A percentile compares a stretch with the other conserved stretches of the same genome.
These are phyloP conservation scores for Osedax frankpressi DNA, from an alignment of 2,888 invertebrate species.

Conservation along the genomic window DNA sequence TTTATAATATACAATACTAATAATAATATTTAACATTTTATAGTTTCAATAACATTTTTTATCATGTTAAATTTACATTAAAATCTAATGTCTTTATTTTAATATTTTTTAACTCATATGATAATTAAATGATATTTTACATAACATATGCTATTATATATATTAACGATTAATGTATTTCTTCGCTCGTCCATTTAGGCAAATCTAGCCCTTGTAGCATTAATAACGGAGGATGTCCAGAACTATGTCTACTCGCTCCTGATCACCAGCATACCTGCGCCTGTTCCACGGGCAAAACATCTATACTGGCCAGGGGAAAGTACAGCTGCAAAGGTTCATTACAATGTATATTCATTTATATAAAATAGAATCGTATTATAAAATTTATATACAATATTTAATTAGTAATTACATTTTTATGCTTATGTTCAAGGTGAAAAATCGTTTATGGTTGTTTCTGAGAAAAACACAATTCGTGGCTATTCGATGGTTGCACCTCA, in stretches of 20 bases:
- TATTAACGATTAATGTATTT: too few species aligned
- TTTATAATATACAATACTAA: too few species aligned
- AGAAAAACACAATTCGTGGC: conserved; percentile 72
- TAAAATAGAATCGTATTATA: background rate
- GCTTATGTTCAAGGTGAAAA: too few species aligned
- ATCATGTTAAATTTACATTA: too few species aligned
- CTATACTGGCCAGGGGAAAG: conserved; percentile 57
- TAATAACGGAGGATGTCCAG: conserved; percentile 82
- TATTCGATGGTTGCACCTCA: conserved; percentile 65
- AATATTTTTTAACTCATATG: too few species aligned
- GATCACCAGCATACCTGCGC: conserved; percentile 56
- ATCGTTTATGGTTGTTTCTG: conserved; percentile 82
- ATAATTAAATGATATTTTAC: too few species aligned
- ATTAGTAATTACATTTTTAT: too few species aligned
- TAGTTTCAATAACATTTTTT: too few species aligned
- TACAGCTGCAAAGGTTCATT: conserved; percentile 53
- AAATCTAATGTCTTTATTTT: too few species aligned
- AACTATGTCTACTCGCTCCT: conserved; percentile 79
- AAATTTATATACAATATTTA: too few species aligned
- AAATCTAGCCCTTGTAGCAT: conserved; percentile 52
- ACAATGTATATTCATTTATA: background rate
- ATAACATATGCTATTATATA: too few species aligned
- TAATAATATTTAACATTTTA: too few species aligned
- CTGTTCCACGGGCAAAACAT: conserved; percentile 77
- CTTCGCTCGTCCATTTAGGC: conserved; percentile 13